Evolutionary conservation across 2,797 vertebrate genomes (phyloP).

Genomic region (Melanotaenia nigrans): DNA sequence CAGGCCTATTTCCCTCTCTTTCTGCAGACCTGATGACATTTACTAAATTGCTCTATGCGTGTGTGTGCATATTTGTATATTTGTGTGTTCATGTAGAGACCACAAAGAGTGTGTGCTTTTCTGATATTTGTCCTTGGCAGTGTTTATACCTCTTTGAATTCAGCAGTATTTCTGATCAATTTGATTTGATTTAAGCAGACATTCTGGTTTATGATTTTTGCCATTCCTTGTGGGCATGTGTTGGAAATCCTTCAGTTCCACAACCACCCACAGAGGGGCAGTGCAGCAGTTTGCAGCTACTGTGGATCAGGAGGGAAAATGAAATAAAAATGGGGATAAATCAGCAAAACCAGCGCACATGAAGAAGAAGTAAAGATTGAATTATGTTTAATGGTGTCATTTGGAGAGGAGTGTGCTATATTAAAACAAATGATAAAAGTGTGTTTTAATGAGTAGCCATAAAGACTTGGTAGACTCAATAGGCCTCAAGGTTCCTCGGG

Average conservation of each 20-base stretch:
- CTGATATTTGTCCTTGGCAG: constrained; percentile 35
- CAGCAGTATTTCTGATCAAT: constrained; percentile 52
- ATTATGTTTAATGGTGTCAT: constrained; percentile 83
- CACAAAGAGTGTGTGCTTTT: constrained; percentile 10
- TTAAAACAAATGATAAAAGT: constrained; percentile 83
- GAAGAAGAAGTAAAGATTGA: constrained; percentile 79
- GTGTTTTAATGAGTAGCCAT: constrained; percentile 79
- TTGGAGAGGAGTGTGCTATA: constrained; percentile 75
- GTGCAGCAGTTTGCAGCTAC: constrained; percentile 69
- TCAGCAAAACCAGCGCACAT: constrained; percentile 77
- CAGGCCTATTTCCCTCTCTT: constrained; percentile 79
- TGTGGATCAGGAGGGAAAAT: constrained; percentile 48
- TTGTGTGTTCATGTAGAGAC: constrained; percentile 5
- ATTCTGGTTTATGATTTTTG: constrained; percentile 38
- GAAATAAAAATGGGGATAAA: constrained; percentile 76
- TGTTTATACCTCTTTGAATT: constrained; percentile 48
- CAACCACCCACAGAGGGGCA: constrained; percentile 74
- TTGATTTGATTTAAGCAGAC: constrained; percentile 47
- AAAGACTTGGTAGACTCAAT: constrained; percentile 68
- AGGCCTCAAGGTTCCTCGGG: constrained; percentile 61
- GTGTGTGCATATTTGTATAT: constrained; percentile 23
- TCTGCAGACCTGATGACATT: constrained; percentile 79
- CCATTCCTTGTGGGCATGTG: constrained; percentile 2
- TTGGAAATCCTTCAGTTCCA: constrained; percentile 45
- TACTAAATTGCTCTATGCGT: constrained; percentile 71